Conservation (phyloP, 2,797 vertebrate genomes). For the Pachyuromys duprasi region DNA sequence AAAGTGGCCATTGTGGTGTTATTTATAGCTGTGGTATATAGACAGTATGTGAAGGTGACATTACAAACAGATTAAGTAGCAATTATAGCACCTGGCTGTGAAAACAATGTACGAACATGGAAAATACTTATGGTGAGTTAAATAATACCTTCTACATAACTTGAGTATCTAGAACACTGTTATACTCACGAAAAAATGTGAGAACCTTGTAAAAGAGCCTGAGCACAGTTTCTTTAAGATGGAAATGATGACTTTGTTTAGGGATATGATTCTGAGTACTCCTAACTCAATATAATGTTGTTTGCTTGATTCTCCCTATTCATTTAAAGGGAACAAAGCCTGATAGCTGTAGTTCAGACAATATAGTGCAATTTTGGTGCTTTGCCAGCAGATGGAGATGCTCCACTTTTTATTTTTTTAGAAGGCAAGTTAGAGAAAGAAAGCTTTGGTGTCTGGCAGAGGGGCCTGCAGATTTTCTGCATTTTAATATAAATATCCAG, state of each 20-base stretch:
- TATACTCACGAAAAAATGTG: not conserved
- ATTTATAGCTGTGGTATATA: not conserved
- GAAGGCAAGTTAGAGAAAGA: not conserved
- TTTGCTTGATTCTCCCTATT: conserved; percentile 60
- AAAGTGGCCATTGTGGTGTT: not conserved
- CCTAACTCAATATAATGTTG: not conserved
- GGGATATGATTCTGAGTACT: not conserved
- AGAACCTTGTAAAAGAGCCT: not conserved
- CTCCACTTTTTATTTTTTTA: conserved; percentile 59
- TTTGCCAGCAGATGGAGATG: conserved; percentile 82
- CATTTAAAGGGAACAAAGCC: conserved; percentile 70
- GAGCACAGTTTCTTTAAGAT: not conserved
- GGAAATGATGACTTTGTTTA: conserved; percentile 30
- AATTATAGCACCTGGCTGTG: not conserved
- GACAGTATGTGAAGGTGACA: not conserved
- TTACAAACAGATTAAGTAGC: not conserved
- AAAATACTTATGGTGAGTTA: not conserved
- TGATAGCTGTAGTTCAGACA: not conserved
- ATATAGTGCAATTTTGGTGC: conserved; percentile 53
- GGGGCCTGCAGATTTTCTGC: conserved; percentile 57
- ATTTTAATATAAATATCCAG: conserved; percentile 68
- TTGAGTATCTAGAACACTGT: not conserved
- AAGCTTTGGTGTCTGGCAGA: conserved; percentile 31
- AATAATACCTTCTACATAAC: not conserved
- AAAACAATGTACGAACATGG: not conserved